Conservation (phyloP, 2,113 vertebrate species). For the Charadrius vociferus region DNA sequence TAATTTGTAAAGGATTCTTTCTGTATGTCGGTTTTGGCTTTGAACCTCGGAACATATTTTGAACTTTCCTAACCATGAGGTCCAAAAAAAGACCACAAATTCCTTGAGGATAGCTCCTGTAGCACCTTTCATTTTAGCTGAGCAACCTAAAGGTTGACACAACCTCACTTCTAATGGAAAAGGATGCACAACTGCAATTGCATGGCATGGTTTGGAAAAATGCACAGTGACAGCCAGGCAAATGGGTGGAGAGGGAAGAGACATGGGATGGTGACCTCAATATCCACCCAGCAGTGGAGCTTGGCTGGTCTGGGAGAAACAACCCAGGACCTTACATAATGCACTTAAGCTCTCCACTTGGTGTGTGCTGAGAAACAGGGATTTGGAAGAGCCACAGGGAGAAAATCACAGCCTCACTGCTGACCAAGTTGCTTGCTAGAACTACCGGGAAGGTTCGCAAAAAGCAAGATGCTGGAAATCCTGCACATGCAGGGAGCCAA, state of each 20-base stretch:
- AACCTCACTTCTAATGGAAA: neutral
- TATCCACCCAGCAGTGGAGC: neutral
- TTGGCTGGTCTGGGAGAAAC: neutral
- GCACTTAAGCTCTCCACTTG: neutral
- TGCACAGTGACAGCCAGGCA: neutral
- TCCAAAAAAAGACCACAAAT: neutral
- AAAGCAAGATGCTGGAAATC: neutral
- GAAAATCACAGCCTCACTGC: neutral
- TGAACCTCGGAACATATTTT: neutral
- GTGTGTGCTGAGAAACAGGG: neutral
- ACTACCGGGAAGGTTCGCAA: neutral
- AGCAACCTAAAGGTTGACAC: neutral
- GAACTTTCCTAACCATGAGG: neutral
- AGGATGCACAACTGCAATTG: neutral
- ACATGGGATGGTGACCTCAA: neutral
- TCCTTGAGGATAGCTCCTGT: neutral
- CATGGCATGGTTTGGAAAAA: neutral
- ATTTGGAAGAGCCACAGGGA: neutral
- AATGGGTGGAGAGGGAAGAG: neutral
- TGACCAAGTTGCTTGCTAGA: neutral
- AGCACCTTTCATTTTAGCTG: neutral
- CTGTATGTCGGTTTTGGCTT: neutral
- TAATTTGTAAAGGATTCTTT: neutral
- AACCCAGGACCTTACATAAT: neutral
- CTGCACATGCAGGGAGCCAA: neutral